Percentiles rank a stretch among this genome's conserved stretches.
These are phyloP conservation scores for Gobionotothen gibberifrons DNA, from an alignment of 2,797 vertebrate species.

Conservation along the genomic window DNA sequence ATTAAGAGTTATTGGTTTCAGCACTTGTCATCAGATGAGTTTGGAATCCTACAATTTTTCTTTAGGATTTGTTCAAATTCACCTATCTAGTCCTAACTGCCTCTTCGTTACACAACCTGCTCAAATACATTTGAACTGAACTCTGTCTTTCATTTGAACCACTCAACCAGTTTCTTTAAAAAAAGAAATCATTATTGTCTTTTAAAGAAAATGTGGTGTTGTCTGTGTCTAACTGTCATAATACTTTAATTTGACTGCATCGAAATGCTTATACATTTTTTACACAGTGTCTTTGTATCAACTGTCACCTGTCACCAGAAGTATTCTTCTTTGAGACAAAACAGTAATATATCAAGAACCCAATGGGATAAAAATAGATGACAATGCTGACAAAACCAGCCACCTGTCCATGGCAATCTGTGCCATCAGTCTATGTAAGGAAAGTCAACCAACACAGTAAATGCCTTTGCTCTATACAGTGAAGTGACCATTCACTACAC, in stretches of 20 bases:
- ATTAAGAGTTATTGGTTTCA: slow-evolving; percentile 1
- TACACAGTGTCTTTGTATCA: slow-evolving; percentile 7
- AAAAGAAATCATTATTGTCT: background rate
- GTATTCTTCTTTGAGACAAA: slow-evolving; percentile 51
- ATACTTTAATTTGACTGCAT: background rate
- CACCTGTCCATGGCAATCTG: slow-evolving; percentile 81
- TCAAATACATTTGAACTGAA: background rate
- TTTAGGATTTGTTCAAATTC: background rate
- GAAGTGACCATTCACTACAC: background rate
- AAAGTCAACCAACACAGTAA: slow-evolving; percentile 19
- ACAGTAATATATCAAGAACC: slow-evolving; percentile 62
- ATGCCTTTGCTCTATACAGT: slow-evolving; percentile 3
- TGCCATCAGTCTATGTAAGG: slow-evolving; percentile 18
- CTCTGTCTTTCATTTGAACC: background rate
- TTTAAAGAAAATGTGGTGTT: background rate
- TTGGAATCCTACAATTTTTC: background rate
- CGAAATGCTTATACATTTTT: slow-evolving; percentile 11
- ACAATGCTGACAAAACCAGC: slow-evolving; percentile 79
- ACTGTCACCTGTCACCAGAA: slow-evolving; percentile 34
- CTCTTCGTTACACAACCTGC: background rate
- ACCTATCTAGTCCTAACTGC: background rate
- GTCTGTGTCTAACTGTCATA: background rate
- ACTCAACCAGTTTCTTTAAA: background rate
- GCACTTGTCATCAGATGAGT: slow-evolving; percentile 15
- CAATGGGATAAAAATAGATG: slow-evolving; percentile 82